These are phyloP conservation scores for Platycheirus albimanus DNA, from an alignment of 2,888 invertebrate genomes.

Conservation along the genomic window DNA sequence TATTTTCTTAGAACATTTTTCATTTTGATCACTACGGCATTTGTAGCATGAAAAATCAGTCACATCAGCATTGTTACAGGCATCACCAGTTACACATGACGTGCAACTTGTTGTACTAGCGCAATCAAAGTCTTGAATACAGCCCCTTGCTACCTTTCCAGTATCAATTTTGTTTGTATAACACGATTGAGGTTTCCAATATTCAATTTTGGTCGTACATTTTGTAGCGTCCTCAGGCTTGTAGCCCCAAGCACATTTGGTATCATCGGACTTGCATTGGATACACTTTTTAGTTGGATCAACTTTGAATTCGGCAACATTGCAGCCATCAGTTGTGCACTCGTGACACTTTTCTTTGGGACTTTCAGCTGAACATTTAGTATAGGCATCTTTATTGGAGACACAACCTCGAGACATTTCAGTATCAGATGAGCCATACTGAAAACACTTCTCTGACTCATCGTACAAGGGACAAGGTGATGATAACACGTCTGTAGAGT, in stretches of 20 bases:
- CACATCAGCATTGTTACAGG: conserved; percentile 70
- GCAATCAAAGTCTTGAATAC: conserved; percentile 69
- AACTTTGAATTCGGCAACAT: conserved; percentile 53
- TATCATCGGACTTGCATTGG: conserved; percentile 64
- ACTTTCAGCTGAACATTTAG: conserved; percentile 66
- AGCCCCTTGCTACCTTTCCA: conserved; percentile 72
- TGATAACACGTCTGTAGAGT: conserved; percentile 1
- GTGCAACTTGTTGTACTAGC: conserved; percentile 39
- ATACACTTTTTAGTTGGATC: conserved; percentile 71
- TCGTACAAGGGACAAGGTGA: conserved; percentile 74
- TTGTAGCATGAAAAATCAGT: conserved; percentile 74
- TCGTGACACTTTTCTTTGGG: conserved; percentile 66
- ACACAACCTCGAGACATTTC: conserved; percentile 76
- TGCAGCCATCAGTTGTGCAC: conserved; percentile 75
- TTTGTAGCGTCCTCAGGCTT: conserved; percentile 18
- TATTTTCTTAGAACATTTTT: conserved; percentile 36
- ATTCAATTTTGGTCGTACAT: conserved; percentile 74
- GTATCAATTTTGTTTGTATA: conserved; percentile 63
- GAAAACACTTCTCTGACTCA: conserved; percentile 75
- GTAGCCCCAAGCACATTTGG: conserved; percentile 70
- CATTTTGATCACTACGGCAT: conserved; percentile 75
- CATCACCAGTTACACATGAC: conserved; percentile 59
- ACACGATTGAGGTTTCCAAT: conserved; percentile 70
- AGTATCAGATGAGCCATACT: conserved; percentile 58
- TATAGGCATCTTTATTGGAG: conserved; percentile 66